Percentiles rank a stretch among this genome's conserved stretches.
phyloP scores from a whole-genome alignment of 2,888 invertebrate species.

The Orchesellides sinensis region DNA sequence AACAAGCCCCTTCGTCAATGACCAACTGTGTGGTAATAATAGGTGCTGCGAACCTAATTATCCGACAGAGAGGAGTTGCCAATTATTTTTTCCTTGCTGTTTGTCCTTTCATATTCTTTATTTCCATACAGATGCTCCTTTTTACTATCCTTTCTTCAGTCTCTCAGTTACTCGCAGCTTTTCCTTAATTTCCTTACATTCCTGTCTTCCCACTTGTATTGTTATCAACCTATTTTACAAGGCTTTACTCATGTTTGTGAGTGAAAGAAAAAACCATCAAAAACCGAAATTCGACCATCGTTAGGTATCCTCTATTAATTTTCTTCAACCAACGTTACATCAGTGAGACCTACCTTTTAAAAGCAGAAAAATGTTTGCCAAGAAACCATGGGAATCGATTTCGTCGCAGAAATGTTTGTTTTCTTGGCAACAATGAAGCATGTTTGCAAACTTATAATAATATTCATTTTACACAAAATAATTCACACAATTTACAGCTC shows the following conservation, averaged over 20 bases:
- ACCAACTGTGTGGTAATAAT: conserved; percentile 65
- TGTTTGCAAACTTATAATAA: no score
- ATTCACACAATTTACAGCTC: no score
- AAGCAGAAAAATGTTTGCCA: no score
- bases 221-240: no score
- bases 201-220: neutral
- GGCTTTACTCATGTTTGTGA: neutral
- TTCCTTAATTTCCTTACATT: neutral
- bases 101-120: neutral
- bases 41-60: conserved; percentile 67
- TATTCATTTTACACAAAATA: no score
- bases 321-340: no score
- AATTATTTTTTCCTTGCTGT: conserved; percentile 55
- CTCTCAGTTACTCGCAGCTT: neutral
- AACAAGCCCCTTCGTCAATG: conserved; percentile 66
- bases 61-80: conserved; percentile 65
- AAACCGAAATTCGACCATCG: no score
- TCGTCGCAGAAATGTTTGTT: no score
- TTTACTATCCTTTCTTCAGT: conserved; percentile 12
- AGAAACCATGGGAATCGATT: no score
- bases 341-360: no score
- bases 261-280: neutral
- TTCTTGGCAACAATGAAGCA: no score
- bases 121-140: conserved; percentile 4
- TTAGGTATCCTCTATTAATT: no score